A percentile compares a stretch with the other conserved stretches of the same genome.
Conservation (phyloP, 2,797 vertebrate genomes). For the Rhynchonycteris naso region DNA sequence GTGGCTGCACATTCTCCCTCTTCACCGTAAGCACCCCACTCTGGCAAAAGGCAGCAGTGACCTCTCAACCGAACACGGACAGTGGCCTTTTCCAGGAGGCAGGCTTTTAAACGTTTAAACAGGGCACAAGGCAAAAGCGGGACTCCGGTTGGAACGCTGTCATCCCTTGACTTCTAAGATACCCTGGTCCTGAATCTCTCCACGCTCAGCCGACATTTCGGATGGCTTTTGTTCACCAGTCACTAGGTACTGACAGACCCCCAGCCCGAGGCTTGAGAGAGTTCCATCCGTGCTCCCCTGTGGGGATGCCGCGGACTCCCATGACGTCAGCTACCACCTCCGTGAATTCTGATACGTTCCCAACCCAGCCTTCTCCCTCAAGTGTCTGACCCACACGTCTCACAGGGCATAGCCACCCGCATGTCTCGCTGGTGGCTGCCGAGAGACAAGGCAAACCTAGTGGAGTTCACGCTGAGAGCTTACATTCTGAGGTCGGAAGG, state of each 20-base stretch:
- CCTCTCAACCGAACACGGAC: neutral
- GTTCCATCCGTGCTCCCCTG: too few relatives aligned
- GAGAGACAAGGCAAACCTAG: neutral
- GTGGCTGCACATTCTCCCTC: neutral
- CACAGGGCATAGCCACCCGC: neutral
- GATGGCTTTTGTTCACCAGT: neutral
- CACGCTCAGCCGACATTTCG: neutral
- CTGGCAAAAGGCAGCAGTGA: neutral
- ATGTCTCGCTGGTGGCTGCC: fast-evolving
- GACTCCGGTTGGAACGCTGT: neutral
- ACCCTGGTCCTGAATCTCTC: neutral
- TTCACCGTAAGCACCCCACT: neutral
- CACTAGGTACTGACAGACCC: neutral
- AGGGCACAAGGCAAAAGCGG: neutral
- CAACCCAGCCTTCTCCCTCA: neutral
- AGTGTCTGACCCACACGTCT: neutral
- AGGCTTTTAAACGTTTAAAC: neutral
- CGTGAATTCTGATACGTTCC: neutral
- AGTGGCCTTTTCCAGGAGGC: neutral
- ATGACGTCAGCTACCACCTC: neutral
- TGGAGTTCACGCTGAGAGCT: neutral
- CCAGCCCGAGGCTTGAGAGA: neutral
- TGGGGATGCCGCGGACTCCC: neutral
- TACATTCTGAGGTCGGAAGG: neutral
- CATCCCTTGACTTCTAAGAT: neutral